Percentiles rank a stretch among this genome's conserved stretches.
Evolutionary conservation across 2,797 vertebrate genomes (phyloP).

Genomic region (Rhinoraja longicauda): DNA sequence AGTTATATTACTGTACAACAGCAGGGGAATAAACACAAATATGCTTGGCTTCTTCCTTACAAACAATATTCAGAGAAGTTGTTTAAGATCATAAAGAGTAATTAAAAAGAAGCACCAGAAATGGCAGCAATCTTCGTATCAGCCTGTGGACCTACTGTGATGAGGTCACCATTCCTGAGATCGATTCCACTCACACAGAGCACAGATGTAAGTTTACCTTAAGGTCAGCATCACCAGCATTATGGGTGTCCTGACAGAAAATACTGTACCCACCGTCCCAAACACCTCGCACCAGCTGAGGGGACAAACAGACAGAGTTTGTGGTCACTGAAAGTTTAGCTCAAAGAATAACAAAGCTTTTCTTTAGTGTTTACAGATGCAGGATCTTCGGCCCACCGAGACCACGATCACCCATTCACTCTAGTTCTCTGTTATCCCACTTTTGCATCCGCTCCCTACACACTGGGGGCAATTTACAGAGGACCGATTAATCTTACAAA

Average conservation of each 20-base stretch:
- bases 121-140: background rate
- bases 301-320: conserved; percentile 41
- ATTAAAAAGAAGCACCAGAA: background rate
- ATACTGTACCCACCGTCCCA: conserved; percentile 82
- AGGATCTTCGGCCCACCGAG: too few species aligned
- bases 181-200: background rate
- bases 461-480: too few species aligned
- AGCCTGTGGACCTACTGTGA: background rate
- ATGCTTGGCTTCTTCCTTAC: background rate
- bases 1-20: background rate
- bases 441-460: too few species aligned
- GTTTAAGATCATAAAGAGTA: background rate
- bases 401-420: too few species aligned
- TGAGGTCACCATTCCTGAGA: too few species aligned
- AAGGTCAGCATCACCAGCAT: conserved; percentile 71
- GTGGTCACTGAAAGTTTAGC: background rate
- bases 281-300: conserved; percentile 73
- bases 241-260: conserved; percentile 86
- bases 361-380: too few species aligned
- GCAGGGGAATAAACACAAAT: background rate
- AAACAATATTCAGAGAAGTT: background rate
- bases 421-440: too few species aligned
- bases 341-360: too few species aligned
- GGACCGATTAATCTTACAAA: too few species aligned
- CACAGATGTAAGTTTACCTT: conserved; percentile 64